phyloP scores from a whole-genome alignment of 2,113 vertebrate species.

The Tachysurus fulvidraco region DNA sequence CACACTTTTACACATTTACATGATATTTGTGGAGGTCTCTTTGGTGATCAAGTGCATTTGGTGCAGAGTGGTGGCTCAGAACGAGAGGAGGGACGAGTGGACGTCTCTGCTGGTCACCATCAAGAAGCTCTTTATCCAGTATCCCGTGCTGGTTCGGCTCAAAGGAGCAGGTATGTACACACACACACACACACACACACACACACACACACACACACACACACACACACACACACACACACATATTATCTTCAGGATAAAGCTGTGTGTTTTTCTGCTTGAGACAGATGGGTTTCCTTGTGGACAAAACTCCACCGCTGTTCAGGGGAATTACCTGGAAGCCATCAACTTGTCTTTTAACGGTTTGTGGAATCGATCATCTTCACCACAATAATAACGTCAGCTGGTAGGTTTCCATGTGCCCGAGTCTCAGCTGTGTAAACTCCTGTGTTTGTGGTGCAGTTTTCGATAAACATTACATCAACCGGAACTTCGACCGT shows the following conservation, averaged over 20 bases:
- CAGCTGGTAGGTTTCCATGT: too few species aligned
- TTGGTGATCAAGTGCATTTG: background rate
- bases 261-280: background rate
- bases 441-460: slow-evolving; percentile 17
- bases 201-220: background rate
- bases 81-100: slow-evolving; percentile 96
- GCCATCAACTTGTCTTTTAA: slow-evolving; percentile 99
- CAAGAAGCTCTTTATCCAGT: slow-evolving; percentile 98
- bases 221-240: background rate
- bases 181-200: background rate
- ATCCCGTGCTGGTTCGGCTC: slow-evolving; percentile 90
- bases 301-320: slow-evolving; percentile 92
- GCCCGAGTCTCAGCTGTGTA: background rate
- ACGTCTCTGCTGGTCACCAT: slow-evolving; percentile 92
- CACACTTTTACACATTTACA: background rate
- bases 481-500: slow-evolving; percentile 98
- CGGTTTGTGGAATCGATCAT: slow-evolving; percentile 70
- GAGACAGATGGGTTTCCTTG: slow-evolving; percentile 85
- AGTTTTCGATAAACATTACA: slow-evolving; percentile 99
- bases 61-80: slow-evolving; percentile 92
- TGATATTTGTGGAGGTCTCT: background rate
- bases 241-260: too few species aligned
- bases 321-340: slow-evolving; percentile 96
- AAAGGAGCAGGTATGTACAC: slow-evolving; percentile 83
- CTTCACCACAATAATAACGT: background rate